A percentile compares a stretch with the other conserved stretches of the same genome.
Evolutionary conservation across 2,888 invertebrate genomes (phyloP).

Genomic region (Drosophila ezoana): DNA sequence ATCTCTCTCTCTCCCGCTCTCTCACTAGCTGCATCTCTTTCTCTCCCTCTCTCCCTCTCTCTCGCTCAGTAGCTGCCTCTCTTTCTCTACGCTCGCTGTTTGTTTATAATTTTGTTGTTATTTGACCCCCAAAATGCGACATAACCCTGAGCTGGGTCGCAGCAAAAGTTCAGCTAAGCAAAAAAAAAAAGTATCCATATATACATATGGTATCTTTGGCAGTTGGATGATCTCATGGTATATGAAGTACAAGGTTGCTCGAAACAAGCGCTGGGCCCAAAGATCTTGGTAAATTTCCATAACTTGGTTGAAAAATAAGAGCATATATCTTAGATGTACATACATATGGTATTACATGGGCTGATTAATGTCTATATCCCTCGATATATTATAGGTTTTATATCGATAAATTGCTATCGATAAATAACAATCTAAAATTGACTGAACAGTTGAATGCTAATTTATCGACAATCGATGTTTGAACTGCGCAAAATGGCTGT

Average conservation of each 20-base stretch:
- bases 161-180: conserved; percentile 47
- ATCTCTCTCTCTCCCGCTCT: background rate
- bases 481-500: too few species aligned
- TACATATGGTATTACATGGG: too few species aligned
- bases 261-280: background rate
- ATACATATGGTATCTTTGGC: background rate
- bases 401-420: too few species aligned
- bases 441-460: too few species aligned
- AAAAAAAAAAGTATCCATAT: conserved; percentile 9
- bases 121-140: conserved; percentile 67
- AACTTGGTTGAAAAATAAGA: background rate
- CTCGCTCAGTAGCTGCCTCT: too few species aligned
- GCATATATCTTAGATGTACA: background rate
- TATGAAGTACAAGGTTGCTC: conserved; percentile 35
- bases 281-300: background rate
- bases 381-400: too few species aligned
- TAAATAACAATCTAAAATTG: too few species aligned
- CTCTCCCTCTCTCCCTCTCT: background rate
- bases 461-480: too few species aligned
- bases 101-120: conserved; percentile 15
- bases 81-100: background rate
- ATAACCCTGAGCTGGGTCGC: conserved; percentile 68
- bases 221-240: conserved; percentile 48
- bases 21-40: too few species aligned
- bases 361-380: too few species aligned